Evolutionary conservation across 2,113 vertebrate genomes (phyloP).

Genomic region (Actenoides hombroni): DNA sequence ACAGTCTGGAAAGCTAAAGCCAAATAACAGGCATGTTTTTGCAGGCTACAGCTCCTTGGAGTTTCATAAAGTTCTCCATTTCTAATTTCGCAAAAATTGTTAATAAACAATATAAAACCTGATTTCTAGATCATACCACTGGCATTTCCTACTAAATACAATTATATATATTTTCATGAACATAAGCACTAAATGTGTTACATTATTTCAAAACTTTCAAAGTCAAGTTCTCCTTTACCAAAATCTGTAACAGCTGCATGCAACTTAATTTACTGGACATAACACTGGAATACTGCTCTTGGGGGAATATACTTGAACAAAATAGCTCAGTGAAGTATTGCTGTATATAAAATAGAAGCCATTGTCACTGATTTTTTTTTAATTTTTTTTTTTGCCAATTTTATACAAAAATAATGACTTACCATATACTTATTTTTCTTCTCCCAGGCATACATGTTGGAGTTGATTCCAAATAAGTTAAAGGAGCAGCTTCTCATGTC

Average conservation of each 20-base stretch:
- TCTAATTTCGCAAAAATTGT: not conserved
- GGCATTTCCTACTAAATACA: not conserved
- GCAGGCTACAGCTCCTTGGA: not conserved
- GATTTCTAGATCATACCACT: not conserved
- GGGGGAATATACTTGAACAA: not conserved
- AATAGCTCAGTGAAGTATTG: not conserved
- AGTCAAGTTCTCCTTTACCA: not conserved
- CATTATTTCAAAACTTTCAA: not conserved
- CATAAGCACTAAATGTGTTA: not conserved
- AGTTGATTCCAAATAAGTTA: not conserved
- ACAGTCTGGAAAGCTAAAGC: not conserved
- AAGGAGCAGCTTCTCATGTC: conserved; percentile 24
- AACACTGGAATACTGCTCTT: not conserved
- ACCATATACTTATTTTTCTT: not conserved
- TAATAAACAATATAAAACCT: not conserved
- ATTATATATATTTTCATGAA: not conserved
- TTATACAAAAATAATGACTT: conserved; percentile 31
- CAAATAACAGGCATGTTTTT: not conserved
- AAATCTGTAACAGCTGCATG: not conserved
- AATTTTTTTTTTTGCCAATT: not conserved
- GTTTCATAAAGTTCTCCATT: not conserved
- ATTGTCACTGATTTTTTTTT: not conserved
- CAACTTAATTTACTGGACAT: not conserved
- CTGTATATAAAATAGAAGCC: not conserved
- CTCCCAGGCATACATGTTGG: not conserved